Evolutionary conservation across 2,888 invertebrate species (phyloP), one percentile per base, ranked within the genome.

Genomic region (Clepsis dumicolana): DNA sequence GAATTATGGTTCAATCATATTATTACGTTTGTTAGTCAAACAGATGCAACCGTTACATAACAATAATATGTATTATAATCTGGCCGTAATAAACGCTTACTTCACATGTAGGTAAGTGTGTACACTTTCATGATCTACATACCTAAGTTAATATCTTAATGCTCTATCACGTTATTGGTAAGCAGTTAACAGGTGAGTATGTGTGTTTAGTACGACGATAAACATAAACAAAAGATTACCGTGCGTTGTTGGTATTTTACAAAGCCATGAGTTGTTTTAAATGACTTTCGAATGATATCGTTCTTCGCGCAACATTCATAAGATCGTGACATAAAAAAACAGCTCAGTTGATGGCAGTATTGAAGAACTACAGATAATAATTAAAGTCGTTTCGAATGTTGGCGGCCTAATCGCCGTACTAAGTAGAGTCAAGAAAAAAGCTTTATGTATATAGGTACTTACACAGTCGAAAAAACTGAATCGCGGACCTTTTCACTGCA

Each of bases 31-130:
- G 59, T 53, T 18, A 52, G 56, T 38, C 67, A 67, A 67, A 57
- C 62, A 56, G 48, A 61, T 54, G 62, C 67, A 56, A 67, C 50
- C 48, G 50, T 67, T 67, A 50, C 57, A 35, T 57, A 67, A 67
- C 27, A 38, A 62, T 56, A 48, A 56, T 29, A 50, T 24, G 48
- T 57, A 29, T 12, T 44, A 61, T 44, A 32, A 14, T 16, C 14
- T 54, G 54, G 50, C 27, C 7, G 44, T 61, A 61, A 61, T 44
- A 54, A 48, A 48, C 29, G 16, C n/a, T n/a, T 27, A 35, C 8
- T 54, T 57, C 32, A n/a, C 56, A 62, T 61, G 32, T 61, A 48
- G 32, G 61, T 32, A 35, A 35, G 18, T 32, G 5, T 32, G 52
- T 41, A 65, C 27, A 50, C 48, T 48, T 57, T 38, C 24, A 44